Percentiles rank a stretch among this genome's conserved stretches.
These are phyloP conservation scores for Elephas maximus DNA, from an alignment of 2,113 vertebrate species.

Conservation along the genomic window DNA sequence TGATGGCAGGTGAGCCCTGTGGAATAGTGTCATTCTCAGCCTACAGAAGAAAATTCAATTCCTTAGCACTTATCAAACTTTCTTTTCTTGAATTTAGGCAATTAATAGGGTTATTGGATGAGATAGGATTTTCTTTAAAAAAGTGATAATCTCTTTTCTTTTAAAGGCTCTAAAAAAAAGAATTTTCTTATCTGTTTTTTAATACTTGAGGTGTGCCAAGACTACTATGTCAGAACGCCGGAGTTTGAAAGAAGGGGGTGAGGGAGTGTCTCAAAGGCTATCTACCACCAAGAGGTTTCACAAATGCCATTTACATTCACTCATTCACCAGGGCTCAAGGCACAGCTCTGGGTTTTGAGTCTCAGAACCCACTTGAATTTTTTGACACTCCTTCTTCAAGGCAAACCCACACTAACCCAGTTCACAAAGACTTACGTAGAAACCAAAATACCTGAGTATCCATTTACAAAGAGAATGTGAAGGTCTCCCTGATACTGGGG, in stretches of 20 bases:
- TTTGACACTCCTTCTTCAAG: background rate
- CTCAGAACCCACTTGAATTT: background rate
- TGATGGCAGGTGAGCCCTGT: background rate
- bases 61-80: background rate
- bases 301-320: background rate
- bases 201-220: background rate
- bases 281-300: background rate
- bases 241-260: background rate
- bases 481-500: background rate
- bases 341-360: background rate
- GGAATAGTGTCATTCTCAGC: background rate
- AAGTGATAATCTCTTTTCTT: background rate
- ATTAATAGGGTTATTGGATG: background rate
- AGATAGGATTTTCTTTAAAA: background rate
- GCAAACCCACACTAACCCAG: background rate
- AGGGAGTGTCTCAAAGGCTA: background rate
- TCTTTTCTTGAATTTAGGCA: background rate
- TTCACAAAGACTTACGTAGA: background rate
- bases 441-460: background rate
- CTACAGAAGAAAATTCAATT: background rate
- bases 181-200: background rate
- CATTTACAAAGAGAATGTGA: background rate
- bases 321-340: background rate
- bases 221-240: background rate
- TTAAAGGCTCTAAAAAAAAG: background rate